Evolutionary conservation across 2,113 vertebrate genomes (phyloP).

Genomic region (Sinocyclocheilus anophthalmus): DNA sequence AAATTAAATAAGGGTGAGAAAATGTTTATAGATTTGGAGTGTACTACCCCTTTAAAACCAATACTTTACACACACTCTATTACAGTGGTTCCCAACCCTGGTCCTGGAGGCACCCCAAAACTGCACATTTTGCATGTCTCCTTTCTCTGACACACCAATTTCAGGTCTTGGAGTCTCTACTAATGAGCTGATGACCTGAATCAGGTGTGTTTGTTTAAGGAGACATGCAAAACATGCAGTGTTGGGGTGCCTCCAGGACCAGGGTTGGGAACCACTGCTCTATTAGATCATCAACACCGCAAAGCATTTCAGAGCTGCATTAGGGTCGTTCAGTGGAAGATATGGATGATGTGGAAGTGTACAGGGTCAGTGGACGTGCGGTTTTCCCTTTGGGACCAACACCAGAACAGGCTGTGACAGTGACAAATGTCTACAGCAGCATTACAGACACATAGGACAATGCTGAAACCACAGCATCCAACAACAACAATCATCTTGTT

Average conservation of each 20-base stretch:
- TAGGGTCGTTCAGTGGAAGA: not conserved
- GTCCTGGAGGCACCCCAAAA: too few relatives aligned
- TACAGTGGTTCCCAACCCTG: too few relatives aligned
- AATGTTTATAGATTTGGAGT: not conserved
- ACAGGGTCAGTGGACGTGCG: conserved; percentile 45
- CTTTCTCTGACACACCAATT: too few relatives aligned
- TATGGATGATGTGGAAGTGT: conserved; percentile 13
- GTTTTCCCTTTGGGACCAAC: conserved; percentile 36
- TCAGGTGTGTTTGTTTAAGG: too few relatives aligned
- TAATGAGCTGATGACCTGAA: too few relatives aligned
- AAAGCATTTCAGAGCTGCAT: conserved; percentile 9
- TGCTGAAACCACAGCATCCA: conserved; percentile 3
- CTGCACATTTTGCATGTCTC: too few relatives aligned
- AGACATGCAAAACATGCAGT: too few relatives aligned
- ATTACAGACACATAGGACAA: conserved; percentile 13
- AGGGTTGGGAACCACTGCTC: not conserved
- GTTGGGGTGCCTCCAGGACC: too few relatives aligned
- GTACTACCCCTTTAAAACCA: not conserved
- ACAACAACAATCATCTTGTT: conserved; percentile 2
- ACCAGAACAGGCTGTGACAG: conserved; percentile 41
- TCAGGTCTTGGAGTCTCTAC: too few relatives aligned
- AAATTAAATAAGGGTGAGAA: not conserved
- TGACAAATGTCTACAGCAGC: conserved; percentile 58
- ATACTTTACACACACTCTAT: not conserved
- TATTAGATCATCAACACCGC: not conserved